Conservation (phyloP, 2,888 invertebrate species). For the Seladonia tumulorum region DNA sequence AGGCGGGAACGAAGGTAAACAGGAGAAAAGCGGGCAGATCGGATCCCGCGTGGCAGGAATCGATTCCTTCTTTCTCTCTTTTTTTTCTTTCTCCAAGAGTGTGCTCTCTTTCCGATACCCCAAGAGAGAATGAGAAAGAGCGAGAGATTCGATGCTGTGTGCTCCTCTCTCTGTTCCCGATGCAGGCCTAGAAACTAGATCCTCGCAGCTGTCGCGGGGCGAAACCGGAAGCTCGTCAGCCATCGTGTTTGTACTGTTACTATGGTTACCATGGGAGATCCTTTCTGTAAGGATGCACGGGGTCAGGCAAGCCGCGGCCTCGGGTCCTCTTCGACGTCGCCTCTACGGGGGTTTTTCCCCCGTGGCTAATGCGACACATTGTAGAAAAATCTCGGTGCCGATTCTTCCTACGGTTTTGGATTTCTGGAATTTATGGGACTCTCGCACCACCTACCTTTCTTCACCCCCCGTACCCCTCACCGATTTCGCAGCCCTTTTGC, state of each 20-base stretch:
- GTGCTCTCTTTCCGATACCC: slow-evolving; percentile 20
- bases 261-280: slow-evolving; percentile 81
- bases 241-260: slow-evolving; percentile 84
- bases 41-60: slow-evolving; percentile 20
- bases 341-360: slow-evolving; percentile 73
- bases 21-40: slow-evolving; percentile 15
- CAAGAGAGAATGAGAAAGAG: background rate
- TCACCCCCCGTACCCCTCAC: background rate
- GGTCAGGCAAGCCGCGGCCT: slow-evolving; percentile 19
- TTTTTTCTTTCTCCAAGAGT: slow-evolving; percentile 19
- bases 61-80: slow-evolving; percentile 35
- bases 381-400: slow-evolving; percentile 70
- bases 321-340: background rate
- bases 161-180: slow-evolving; percentile 19
- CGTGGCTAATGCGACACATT: slow-evolving; percentile 77
- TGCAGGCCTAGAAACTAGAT: slow-evolving; percentile 81
- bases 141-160: background rate
- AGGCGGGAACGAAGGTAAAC: slow-evolving; percentile 47
- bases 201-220: slow-evolving; percentile 80
- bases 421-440: slow-evolving; percentile 81
- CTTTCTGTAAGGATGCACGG: slow-evolving; percentile 76
- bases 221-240: slow-evolving; percentile 83
- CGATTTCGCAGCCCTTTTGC: slow-evolving; percentile 34
- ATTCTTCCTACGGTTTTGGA: slow-evolving; percentile 80
- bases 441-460: slow-evolving; percentile 18